These are phyloP conservation scores for Carettochelys insculpta DNA, from an alignment of 2,113 vertebrate species.

Conservation along the genomic window DNA sequence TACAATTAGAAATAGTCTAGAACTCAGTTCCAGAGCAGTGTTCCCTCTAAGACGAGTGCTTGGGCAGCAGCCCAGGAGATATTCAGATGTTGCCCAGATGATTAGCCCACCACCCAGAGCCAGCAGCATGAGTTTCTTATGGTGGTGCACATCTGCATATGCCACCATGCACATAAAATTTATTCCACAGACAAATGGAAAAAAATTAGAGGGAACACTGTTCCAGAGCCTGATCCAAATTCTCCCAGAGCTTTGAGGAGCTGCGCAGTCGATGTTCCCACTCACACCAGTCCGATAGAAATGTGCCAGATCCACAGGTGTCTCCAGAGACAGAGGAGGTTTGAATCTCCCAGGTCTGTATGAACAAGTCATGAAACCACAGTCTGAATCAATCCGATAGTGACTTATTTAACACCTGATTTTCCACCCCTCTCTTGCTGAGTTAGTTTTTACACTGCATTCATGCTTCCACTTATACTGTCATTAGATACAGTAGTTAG, in stretches of 20 bases:
- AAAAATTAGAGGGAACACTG: no score
- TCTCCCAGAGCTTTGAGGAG: neutral
- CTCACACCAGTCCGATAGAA: neutral
- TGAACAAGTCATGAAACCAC: neutral
- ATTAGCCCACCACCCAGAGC: no score
- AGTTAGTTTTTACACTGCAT: neutral
- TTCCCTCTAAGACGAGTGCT: no score
- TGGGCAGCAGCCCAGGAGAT: no score
- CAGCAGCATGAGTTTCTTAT: no score
- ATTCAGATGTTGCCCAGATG: no score
- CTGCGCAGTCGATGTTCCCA: neutral
- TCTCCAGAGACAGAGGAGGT: neutral
- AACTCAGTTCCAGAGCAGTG: no score
- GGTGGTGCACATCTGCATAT: no score
- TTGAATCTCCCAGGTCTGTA: no score
- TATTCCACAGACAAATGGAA: no score
- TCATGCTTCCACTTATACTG: rapidly evolving
- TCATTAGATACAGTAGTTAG: neutral
- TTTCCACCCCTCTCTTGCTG: neutral
- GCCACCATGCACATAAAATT: no score
- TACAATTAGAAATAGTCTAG: neutral
- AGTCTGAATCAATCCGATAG: neutral
- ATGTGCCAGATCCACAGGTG: neutral
- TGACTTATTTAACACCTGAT: neutral
- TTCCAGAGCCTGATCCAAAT: no score